Base-by-base conservation (phyloP, 2,113 vertebrate genomes). In the Dipodomys spectabilis region DNA sequence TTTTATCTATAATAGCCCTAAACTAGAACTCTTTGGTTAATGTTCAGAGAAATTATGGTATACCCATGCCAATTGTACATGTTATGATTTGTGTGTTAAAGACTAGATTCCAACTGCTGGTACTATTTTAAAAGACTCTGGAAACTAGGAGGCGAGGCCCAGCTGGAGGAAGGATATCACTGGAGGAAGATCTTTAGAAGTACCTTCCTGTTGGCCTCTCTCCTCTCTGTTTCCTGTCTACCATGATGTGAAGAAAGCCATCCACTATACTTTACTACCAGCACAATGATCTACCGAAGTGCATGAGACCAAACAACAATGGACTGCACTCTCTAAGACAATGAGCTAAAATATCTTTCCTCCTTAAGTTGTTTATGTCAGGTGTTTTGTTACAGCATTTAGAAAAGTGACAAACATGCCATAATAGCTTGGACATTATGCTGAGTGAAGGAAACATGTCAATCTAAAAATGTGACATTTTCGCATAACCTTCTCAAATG, bases 401-500 rank as follows among this genome's bases (percentile, higher is more conserved):
- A 62, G 60, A 62, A 62, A 72, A 72, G 27, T 35, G 19, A 32
- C 68, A 20, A 72, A 72, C 18, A n/a, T 2, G 11, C 11, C 10
- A 32, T 78, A 23, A 93, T 67, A 82, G 65, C 9, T 71, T 86
- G 27, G 8, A 18, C n/a, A 83, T 28, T 77, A 44, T 74, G 25
- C 25, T 87, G 30, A 95, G 32, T 88, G 67, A 18, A 27, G 35
- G 32, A 30, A 67, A n/a, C 49, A 49, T 49, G 49, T 49, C 49
- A 49, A 80, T 5, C 13, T 71, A 0, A 10, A 80, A 67, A 60
- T 60, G 39, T 39, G 39, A 39, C 39, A 39, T 39, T 39, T 78
- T 78, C 84, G 80, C 23, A 67, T 81, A 69, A 67, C 39, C 84
- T 39, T 88, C 18, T 83, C 77, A 71, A 86, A 86, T 77, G 19